A percentile compares a stretch with the other conserved stretches of the same genome.
These are phyloP conservation scores for Deladenus siricidicola DNA, from an alignment of 2,888 invertebrate species.

Conservation along the genomic window DNA sequence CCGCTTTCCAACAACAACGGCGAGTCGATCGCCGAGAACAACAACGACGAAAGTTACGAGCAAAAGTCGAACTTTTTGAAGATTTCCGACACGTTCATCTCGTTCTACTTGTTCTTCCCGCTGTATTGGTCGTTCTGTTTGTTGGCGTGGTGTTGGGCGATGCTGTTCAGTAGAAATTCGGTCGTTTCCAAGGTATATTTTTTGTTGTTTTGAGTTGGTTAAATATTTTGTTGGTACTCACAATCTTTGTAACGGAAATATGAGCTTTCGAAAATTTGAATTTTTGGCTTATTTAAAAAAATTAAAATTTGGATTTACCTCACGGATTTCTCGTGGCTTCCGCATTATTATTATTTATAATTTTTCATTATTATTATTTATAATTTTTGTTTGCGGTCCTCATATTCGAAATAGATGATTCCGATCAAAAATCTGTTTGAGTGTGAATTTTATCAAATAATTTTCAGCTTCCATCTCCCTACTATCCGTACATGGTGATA, in stretches of 20 bases:
- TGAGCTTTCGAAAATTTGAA: neutral
- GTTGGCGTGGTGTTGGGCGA: neutral
- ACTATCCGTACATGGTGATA: slow-evolving; percentile 40
- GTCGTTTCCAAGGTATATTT: neutral
- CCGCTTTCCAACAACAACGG: slow-evolving; percentile 20
- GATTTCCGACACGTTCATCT: slow-evolving; percentile 4
- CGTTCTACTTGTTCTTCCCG: slow-evolving; percentile 34
- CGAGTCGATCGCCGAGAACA: no score
- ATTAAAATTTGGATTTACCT: neutral
- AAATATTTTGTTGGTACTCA: no score
- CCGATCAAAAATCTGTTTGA: no score
- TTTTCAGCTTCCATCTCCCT: slow-evolving; percentile 38
- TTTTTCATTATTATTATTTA: no score
- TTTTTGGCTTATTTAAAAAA: neutral
- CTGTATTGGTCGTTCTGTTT: slow-evolving; percentile 21
- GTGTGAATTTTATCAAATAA: neutral
- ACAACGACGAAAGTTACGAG: neutral
- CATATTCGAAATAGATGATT: no score
- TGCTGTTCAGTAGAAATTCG: neutral
- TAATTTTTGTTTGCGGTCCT: no score
- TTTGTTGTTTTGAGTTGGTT: no score
- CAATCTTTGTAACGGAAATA: no score
- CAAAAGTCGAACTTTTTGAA: no score
- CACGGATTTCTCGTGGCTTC: neutral
- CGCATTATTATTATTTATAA: no score